Conservation (phyloP, 2,797 vertebrate genomes). For the Rhinichthys osculus region DNA sequence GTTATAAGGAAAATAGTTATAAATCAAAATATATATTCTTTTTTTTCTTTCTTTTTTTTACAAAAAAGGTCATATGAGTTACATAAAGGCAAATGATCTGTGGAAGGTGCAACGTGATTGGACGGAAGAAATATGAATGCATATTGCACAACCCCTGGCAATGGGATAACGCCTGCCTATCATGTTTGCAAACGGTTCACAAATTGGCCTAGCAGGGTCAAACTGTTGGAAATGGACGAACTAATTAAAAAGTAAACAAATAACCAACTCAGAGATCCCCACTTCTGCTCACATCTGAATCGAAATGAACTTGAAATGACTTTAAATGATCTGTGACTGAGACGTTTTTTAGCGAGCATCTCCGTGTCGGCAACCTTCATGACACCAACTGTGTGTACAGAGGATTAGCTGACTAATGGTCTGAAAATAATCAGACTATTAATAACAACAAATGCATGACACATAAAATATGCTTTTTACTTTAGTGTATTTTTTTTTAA, state of each 20-base stretch:
- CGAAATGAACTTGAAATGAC: not conserved
- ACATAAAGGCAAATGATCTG: not conserved
- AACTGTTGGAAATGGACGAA: not conserved
- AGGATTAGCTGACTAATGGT: conserved; percentile 26
- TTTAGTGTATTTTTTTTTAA: not conserved
- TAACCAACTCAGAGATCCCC: not conserved
- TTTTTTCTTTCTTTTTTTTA: not conserved
- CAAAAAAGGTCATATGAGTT: not conserved
- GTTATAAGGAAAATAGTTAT: not conserved
- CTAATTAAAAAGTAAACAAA: conserved; percentile 9
- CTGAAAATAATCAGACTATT: conserved; percentile 22
- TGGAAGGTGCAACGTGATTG: not conserved
- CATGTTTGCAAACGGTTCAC: not conserved
- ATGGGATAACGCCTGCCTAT: not conserved
- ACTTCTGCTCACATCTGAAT: not conserved
- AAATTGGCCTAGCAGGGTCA: conserved; percentile 1
- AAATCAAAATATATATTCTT: too few relatives aligned
- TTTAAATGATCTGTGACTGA: conserved; percentile 30
- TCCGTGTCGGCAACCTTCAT: conserved; percentile 21
- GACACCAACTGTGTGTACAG: conserved; percentile 12
- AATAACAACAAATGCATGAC: conserved; percentile 16
- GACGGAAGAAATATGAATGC: not conserved
- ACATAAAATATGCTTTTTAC: not conserved
- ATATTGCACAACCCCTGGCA: not conserved
- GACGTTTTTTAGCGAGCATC: not conserved